Percentiles rank a stretch among this genome's conserved stretches.
Evolutionary conservation across 2,113 vertebrate species (phyloP).

Genomic region (Aramus guarauna): DNA sequence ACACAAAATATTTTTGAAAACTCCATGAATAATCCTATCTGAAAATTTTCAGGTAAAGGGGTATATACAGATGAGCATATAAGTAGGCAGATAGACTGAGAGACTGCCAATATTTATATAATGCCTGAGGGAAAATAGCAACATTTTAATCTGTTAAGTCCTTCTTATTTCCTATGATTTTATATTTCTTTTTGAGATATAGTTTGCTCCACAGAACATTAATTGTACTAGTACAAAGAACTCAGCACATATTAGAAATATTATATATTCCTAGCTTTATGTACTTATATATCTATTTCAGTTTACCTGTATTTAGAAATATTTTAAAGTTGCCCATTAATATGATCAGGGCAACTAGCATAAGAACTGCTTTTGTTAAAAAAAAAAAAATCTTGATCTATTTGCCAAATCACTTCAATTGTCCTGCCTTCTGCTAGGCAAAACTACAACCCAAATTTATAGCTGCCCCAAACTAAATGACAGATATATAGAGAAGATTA

Average conservation of each 20-base stretch:
- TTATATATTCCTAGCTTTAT: background rate
- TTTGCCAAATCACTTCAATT: background rate
- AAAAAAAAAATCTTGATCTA: background rate
- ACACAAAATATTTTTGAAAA: background rate
- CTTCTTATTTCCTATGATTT: background rate
- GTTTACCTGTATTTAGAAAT: background rate
- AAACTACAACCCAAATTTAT: background rate
- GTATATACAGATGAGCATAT: background rate
- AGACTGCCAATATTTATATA: background rate
- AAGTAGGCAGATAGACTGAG: background rate
- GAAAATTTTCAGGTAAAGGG: background rate
- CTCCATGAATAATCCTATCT: background rate
- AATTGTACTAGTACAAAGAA: background rate
- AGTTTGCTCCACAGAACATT: background rate
- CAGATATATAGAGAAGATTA: background rate
- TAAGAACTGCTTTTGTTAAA: background rate
- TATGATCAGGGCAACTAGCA: background rate
- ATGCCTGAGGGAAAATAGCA: background rate
- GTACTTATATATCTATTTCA: background rate
- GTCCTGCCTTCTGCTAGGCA: background rate
- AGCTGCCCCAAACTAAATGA: background rate
- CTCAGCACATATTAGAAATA: background rate
- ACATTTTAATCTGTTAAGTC: background rate
- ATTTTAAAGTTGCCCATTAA: background rate
- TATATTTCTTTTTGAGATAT: background rate